Conservation (phyloP, 2,113 vertebrate species). For the Nycticryphes semicollaris region DNA sequence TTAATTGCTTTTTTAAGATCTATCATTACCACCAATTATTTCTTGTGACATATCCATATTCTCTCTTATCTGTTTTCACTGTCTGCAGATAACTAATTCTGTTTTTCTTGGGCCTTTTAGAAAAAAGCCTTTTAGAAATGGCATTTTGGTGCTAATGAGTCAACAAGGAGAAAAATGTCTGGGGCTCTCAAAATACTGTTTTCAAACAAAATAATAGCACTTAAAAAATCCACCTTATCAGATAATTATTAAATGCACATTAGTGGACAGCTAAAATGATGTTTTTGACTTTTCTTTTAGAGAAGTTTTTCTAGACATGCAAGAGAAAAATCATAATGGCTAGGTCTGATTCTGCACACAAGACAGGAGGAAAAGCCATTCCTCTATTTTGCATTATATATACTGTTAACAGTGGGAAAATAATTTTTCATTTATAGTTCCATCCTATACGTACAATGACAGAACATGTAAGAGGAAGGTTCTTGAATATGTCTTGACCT, state of each 20-base stretch:
- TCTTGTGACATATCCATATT: background rate
- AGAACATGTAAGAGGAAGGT: background rate
- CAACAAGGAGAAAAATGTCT: constrained; percentile 13
- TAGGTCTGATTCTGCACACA: background rate
- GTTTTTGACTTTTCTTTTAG: background rate
- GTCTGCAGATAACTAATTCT: background rate
- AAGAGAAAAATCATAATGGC: background rate
- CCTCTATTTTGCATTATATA: background rate
- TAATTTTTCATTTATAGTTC: background rate
- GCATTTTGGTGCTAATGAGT: constrained; percentile 32
- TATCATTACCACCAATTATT: background rate
- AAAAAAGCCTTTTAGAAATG: background rate
- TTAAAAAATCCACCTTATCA: background rate
- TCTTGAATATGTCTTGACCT: background rate
- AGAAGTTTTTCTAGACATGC: background rate
- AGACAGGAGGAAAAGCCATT: background rate
- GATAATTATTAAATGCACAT: background rate
- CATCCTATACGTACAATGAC: background rate
- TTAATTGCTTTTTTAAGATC: background rate
- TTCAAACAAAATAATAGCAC: background rate
- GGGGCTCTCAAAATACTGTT: background rate
- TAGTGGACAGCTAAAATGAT: background rate
- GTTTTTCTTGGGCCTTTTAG: background rate
- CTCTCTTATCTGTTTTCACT: background rate
- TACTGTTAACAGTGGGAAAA: background rate